These are phyloP conservation scores for Solen grandis DNA, from an alignment of 1,140 invertebrate species.

Conservation along the genomic window DNA sequence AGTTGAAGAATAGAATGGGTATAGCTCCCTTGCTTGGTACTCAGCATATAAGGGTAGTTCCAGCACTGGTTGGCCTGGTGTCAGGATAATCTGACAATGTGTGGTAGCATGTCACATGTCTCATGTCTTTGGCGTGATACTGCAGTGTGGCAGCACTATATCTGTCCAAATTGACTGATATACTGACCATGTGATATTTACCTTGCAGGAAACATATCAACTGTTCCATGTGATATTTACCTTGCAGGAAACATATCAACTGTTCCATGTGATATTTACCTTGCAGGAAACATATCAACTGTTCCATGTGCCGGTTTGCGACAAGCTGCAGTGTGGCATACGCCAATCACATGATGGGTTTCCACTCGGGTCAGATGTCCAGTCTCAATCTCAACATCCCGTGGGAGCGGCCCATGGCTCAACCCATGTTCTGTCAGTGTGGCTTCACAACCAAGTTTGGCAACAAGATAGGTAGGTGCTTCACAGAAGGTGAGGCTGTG, in stretches of 20 bases:
- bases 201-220: constrained; percentile 76
- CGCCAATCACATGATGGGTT: constrained; percentile 79
- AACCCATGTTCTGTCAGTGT: constrained; percentile 75
- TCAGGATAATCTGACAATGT: too few species aligned
- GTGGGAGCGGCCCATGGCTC: constrained; percentile 62
- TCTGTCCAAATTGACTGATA: too few species aligned
- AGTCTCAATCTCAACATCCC: constrained; percentile 70
- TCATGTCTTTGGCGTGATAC: too few species aligned
- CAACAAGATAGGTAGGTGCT: constrained; percentile 75
- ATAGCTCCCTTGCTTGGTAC: too few species aligned
- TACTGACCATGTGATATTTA: too few species aligned
- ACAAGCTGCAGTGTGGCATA: constrained; percentile 78
- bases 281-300: constrained; percentile 78
- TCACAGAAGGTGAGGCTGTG: not conserved
- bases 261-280: constrained; percentile 77
- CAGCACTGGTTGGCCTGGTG: too few species aligned
- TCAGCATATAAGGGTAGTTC: too few species aligned
- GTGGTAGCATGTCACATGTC: too few species aligned
- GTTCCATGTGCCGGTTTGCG: constrained; percentile 79
- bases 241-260: constrained; percentile 76
- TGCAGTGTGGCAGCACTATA: too few species aligned
- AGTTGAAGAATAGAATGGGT: too few species aligned
- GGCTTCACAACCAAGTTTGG: constrained; percentile 74
- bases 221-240: too few species aligned
- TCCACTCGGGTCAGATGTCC: constrained; percentile 75